phyloP scores from a whole-genome alignment of 1,140 invertebrate species.

The Aphelenchoides besseyi region DNA sequence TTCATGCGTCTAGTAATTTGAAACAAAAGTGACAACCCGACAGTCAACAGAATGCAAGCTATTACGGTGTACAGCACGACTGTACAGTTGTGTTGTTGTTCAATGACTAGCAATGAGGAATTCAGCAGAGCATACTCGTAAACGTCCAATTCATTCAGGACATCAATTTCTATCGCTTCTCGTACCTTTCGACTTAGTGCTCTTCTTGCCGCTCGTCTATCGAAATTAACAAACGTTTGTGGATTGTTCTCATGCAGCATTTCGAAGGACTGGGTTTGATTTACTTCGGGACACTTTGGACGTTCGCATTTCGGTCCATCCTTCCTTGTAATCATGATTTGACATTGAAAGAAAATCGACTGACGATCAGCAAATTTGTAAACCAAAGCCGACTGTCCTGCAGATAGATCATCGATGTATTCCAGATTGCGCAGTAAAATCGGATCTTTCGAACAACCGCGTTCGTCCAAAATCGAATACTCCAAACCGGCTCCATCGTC shows the following conservation, averaged over 20 bases:
- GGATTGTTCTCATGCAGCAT: background rate
- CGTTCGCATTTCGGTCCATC: background rate
- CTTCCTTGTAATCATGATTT: slow-evolving; percentile 13
- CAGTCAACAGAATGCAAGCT: too few relatives aligned
- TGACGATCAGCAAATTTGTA: slow-evolving; percentile 48
- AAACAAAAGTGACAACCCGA: too few relatives aligned
- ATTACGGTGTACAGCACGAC: too few relatives aligned
- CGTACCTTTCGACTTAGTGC: background rate
- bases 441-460: slow-evolving; percentile 38
- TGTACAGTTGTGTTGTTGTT: too few relatives aligned
- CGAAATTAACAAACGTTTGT: background rate
- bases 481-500: slow-evolving; percentile 35
- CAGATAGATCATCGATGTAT: slow-evolving; percentile 34
- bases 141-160: slow-evolving; percentile 8
- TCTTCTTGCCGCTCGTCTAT: background rate
- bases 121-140: too few relatives aligned
- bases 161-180: background rate
- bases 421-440: slow-evolving; percentile 40
- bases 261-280: background rate
- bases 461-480: slow-evolving; percentile 42
- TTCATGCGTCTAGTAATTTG: too few relatives aligned
- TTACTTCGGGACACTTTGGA: background rate
- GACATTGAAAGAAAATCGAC: slow-evolving; percentile 17
- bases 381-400: slow-evolving; percentile 36
- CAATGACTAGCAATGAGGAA: too few relatives aligned